Evolutionary conservation across 2,888 invertebrate genomes (phyloP), one percentile per base, ranked within the genome.

Genomic region (Callyntrura sp.): DNA sequence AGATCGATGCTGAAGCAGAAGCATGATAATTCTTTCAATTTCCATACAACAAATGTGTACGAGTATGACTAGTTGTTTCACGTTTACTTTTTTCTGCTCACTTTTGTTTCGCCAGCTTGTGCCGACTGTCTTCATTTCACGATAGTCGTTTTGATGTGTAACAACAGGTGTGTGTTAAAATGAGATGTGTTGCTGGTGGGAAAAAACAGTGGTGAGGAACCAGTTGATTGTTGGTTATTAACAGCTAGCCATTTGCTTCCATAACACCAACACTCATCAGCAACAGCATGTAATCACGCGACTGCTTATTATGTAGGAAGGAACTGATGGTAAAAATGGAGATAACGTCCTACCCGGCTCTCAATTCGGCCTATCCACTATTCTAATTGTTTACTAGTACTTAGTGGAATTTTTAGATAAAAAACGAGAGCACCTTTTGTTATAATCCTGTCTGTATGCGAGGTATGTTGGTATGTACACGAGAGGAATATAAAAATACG

Each of bases 241-340:
- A 84, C 73, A 79, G 43, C 20, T 68, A 79, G 81, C 85, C 81
- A 85, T 90, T 85, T 85, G 89, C 89, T 90, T 90, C 85, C 85
- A 90, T 85, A 14, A 90, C 89, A 90, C 79, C 81, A 14, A 90
- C 89, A 90, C 79, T 85, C 89, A 90, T 81, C 85, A 85, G 25
- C 76, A 85, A 73, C 87, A 70, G 25, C 62, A 73, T 20, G 17
- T 48, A 62, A 51, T 51, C 60, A 70, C 20, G 65, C 43, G 17
- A 48, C 48, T 45, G 62, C 1, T 82, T 60, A 28, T 62, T 82
- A 45, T 62, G 43, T 43, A 48, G 45, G 73, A 12, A 73, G 6
- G 73, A 12, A 25, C 9, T 17, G 70, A 45, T 17, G 45, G 45
- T 70, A 17, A 70, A 68, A 73, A 48, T 73, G 48, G 45, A 73